Percentiles rank a stretch among this genome's conserved stretches.
Conservation (phyloP, 2,888 invertebrate genomes). For the Kryphioiulus occultus region DNA sequence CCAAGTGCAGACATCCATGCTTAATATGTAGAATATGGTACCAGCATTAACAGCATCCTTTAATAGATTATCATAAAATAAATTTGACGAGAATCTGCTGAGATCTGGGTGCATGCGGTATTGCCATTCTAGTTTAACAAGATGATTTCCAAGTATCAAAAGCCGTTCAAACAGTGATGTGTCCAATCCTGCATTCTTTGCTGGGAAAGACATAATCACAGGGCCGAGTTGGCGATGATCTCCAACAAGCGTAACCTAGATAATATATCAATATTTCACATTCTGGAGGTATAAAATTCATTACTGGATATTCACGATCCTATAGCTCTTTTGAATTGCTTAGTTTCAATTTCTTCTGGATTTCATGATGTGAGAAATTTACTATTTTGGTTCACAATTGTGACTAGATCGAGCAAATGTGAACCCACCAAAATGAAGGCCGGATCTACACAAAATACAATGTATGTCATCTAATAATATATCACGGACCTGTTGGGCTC, state of each 20-base stretch:
- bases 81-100: slow-evolving; percentile 97
- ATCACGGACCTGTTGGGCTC: slow-evolving; percentile 80
- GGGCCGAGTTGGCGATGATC: slow-evolving; percentile 99
- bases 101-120: slow-evolving; percentile 99
- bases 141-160: slow-evolving; percentile 95
- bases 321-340: too few species aligned
- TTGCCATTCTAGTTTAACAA: slow-evolving; percentile 96
- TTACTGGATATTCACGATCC: neutral
- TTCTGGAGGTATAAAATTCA: neutral
- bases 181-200: slow-evolving; percentile 94
- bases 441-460: too few species aligned
- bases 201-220: slow-evolving; percentile 99
- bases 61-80: slow-evolving; percentile 98
- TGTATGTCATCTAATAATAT: neutral
- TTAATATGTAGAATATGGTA: slow-evolving; percentile 58
- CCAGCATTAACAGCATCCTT: slow-evolving; percentile 97
- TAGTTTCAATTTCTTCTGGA: too few species aligned
- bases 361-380: too few species aligned
- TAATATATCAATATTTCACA: neutral
- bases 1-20: neutral
- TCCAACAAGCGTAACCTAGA: slow-evolving; percentile 88
- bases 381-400: too few species aligned
- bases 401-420: too few species aligned
- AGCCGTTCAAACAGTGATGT: slow-evolving; percentile 97
- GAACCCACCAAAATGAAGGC: too few species aligned